Percentiles rank a stretch among this genome's conserved stretches.
Evolutionary conservation across 2,797 vertebrate genomes (phyloP).

Genomic region (Leuciscus waleckii): DNA sequence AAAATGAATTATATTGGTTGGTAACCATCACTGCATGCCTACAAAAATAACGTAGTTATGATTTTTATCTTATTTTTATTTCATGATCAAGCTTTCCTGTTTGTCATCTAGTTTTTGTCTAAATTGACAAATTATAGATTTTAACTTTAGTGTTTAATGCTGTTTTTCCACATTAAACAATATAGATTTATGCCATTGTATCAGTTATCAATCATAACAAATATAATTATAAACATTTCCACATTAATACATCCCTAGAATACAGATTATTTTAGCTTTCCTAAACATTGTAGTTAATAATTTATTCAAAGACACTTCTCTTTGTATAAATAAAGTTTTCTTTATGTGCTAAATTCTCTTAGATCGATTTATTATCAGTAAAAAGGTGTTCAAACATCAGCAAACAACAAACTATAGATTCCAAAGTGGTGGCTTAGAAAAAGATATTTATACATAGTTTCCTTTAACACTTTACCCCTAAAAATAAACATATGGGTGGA

Average conservation of each 20-base stretch:
- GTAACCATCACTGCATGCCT: not conserved
- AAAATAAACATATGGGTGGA: conserved; percentile 13
- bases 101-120: not conserved
- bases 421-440: not conserved
- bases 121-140: not conserved
- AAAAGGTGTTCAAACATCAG: not conserved
- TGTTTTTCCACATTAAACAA: not conserved
- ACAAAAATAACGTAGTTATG: not conserved
- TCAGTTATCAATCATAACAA: not conserved
- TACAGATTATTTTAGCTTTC: not conserved
- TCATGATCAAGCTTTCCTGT: not conserved
- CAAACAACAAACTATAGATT: not conserved
- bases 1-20: not conserved
- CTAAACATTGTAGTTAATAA: not conserved
- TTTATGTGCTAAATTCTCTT: not conserved
- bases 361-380: not conserved
- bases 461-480: not conserved
- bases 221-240: not conserved
- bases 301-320: not conserved
- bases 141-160: not conserved
- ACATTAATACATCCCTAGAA: not conserved
- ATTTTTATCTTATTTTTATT: not conserved
- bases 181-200: not conserved
- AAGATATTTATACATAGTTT: not conserved
- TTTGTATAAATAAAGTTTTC: not conserved